Evolutionary conservation across 2,888 invertebrate genomes (phyloP).

Genomic region (Lathronympha strigana): DNA sequence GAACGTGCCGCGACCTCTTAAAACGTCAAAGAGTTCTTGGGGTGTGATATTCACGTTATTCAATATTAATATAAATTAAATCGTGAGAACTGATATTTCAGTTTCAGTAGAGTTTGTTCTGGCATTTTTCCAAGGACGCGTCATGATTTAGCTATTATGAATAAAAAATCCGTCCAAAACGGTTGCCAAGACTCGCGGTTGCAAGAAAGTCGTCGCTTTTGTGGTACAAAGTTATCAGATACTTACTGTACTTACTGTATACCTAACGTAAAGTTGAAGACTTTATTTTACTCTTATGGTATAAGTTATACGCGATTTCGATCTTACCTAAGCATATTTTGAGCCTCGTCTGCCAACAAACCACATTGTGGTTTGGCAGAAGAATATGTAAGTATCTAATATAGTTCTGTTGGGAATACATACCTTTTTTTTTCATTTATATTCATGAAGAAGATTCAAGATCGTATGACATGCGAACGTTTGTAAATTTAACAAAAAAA

Average conservation of each 20-base stretch:
- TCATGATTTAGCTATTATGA: conserved; percentile 24
- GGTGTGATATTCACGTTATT: conserved; percentile 14
- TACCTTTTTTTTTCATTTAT: no score
- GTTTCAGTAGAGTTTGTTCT: conserved; percentile 11
- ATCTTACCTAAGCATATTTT: no score
- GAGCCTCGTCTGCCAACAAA: no score
- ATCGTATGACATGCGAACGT: no score
- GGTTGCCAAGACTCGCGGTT: not conserved
- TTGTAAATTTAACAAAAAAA: no score
- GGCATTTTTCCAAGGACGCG: conserved; percentile 4
- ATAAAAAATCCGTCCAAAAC: conserved; percentile 5
- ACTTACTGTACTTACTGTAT: not conserved
- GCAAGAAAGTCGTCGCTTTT: not conserved
- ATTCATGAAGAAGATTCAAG: no score
- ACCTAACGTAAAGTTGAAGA: no score
- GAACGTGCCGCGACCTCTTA: conserved; percentile 14
- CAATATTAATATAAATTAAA: conserved; percentile 22
- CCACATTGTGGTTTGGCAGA: no score
- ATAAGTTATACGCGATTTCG: no score
- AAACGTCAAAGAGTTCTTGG: conserved; percentile 1
- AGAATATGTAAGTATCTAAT: no score
- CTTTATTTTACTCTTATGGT: no score
- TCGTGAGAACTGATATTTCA: conserved; percentile 18
- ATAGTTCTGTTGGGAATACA: no score
- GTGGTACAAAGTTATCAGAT: not conserved